A percentile compares a stretch with the other conserved stretches of the same genome.
phyloP scores from a whole-genome alignment of 1,140 invertebrate genomes.

The Drosophila ohnishii region DNA sequence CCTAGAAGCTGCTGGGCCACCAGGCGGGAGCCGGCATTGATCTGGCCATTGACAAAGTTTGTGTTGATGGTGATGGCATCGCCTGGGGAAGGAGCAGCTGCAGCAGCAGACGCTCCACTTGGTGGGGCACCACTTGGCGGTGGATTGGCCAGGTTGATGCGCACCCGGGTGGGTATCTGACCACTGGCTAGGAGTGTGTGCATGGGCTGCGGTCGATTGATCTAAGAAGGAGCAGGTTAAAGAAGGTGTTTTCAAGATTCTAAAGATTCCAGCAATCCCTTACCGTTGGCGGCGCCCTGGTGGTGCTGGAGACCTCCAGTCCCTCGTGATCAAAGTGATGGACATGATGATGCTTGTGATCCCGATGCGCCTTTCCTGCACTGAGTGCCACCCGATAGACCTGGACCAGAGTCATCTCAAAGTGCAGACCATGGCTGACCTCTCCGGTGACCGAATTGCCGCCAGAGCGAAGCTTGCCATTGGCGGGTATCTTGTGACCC shows the following conservation, averaged over 20 bases:
- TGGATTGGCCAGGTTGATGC: constrained; percentile 84
- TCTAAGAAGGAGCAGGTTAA: constrained; percentile 43
- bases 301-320: constrained; percentile 84
- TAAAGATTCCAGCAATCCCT: constrained; percentile 28
- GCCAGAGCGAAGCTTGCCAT: constrained; percentile 89
- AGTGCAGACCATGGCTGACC: constrained; percentile 88
- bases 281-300: constrained; percentile 84
- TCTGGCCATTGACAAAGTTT: constrained; percentile 86
- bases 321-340: constrained; percentile 91
- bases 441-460: constrained; percentile 86
- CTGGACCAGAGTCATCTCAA: constrained; percentile 91
- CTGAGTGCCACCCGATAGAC: constrained; percentile 90
- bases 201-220: constrained; percentile 84
- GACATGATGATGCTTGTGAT: constrained; percentile 92
- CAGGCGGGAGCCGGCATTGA: constrained; percentile 84
- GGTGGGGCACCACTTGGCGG: neutral
- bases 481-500: constrained; percentile 89
- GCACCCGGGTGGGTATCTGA: constrained; percentile 86
- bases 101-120: neutral
- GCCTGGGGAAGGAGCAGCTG: neutral
- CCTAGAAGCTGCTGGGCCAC: constrained; percentile 85
- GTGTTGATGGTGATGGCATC: constrained; percentile 83
- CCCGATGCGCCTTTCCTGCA: constrained; percentile 91
- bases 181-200: constrained; percentile 87
- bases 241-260: neutral